Evolutionary conservation across 2,113 vertebrate genomes (phyloP), one percentile per base, ranked within the genome.

Genomic region (Fulica atra): DNA sequence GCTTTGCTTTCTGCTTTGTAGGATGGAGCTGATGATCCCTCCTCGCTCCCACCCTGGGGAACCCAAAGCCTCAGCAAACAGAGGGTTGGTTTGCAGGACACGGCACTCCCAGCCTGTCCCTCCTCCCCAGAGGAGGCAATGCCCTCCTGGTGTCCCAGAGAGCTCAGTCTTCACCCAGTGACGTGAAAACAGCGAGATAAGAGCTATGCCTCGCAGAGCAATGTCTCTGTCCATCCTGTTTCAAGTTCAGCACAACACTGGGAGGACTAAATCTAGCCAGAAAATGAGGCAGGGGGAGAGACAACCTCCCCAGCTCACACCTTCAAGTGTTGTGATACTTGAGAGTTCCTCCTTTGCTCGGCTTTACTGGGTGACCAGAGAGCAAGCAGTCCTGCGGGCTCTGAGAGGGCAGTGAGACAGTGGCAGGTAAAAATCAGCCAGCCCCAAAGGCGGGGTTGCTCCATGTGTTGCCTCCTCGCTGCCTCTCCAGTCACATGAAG

Each of bases 1-100:
- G 81, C 95, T 97, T 86, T 38, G 81, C 93, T 96, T 85, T 93
- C 93, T 69, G 95, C 96, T 95, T 40, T 7, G 3, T 82, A 92
- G 96, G 87, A 82, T 60, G 61, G 83, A 71, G 73, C 26, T 42
- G 46, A 1, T 5, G 56, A 73, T 56, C 9, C 33, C 42, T 40
- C 25, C 65, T 63, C 1, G 0, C 40, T 64, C 54, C n/a, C 44
- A 46, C 48, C 50, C 72, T 6, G 23, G 66, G 71, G 72, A 90
- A 89, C 63, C 54, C 83, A 81, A 89, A 57, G 11, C 54, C 46
- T 87, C 78, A 63, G 85, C 74, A 16, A 36, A 57, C 1, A 7
- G n/a, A 80, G 78, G 48, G 51, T 51, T 1, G 0, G 36, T 84
- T 44, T 12, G 42, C 38, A 40, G 85, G 20, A 36, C 15, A 7